phyloP scores from a whole-genome alignment of 2,797 vertebrate genomes.

The Esox masquinongy region DNA sequence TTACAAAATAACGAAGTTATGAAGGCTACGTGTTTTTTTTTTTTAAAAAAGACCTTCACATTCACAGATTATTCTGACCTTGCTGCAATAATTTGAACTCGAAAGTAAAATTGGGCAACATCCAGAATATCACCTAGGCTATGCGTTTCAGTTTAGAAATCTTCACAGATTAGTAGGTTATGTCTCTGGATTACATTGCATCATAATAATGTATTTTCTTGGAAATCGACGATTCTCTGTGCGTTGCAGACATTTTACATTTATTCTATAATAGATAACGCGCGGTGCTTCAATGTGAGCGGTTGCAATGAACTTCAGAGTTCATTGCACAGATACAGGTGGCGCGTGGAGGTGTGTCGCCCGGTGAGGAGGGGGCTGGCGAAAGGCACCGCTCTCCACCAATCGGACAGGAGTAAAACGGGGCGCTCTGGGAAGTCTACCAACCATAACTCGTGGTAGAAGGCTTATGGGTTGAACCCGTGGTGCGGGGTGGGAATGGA shows the following conservation, averaged over 20 bases:
- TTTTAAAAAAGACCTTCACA: too few relatives aligned
- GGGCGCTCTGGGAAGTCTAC: slow-evolving; percentile 9
- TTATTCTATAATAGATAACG: background rate
- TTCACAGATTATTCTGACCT: too few relatives aligned
- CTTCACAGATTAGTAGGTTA: too few relatives aligned
- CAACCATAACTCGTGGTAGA: slow-evolving; percentile 32
- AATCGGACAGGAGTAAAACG: slow-evolving; percentile 30
- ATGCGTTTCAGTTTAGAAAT: too few relatives aligned
- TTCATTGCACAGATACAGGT: slow-evolving; percentile 46
- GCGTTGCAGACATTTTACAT: background rate
- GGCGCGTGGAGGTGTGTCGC: slow-evolving; percentile 41
- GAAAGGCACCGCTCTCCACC: slow-evolving; percentile 46
- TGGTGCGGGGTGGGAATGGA: slow-evolving; percentile 33
- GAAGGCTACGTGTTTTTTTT: too few relatives aligned
- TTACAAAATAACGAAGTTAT: too few relatives aligned
- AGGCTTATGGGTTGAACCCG: slow-evolving; percentile 15
- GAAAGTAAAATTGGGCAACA: too few relatives aligned
- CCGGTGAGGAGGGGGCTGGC: background rate
- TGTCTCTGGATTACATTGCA: too few relatives aligned
- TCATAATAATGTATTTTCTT: too few relatives aligned
- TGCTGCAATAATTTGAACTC: too few relatives aligned
- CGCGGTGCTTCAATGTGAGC: background rate
- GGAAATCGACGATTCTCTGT: too few relatives aligned
- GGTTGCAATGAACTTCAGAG: slow-evolving; percentile 12
- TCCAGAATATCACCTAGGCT: too few relatives aligned